These are phyloP conservation scores for Strix aluco DNA, from an alignment of 2,113 vertebrate species.

Conservation along the genomic window DNA sequence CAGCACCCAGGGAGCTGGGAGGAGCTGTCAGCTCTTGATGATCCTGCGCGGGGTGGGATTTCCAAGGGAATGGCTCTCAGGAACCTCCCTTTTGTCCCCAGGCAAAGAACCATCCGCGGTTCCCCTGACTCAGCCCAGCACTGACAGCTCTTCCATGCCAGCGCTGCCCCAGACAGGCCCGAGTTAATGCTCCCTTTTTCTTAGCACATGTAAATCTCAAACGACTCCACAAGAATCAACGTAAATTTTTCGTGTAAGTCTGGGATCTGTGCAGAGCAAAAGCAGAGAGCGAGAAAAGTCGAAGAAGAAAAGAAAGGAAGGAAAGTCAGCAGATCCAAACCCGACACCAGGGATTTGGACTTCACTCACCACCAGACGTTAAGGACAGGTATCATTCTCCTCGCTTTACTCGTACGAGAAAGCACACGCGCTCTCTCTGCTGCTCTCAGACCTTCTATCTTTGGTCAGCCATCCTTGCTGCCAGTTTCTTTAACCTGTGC, in stretches of 20 bases:
- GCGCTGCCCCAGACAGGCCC: not conserved
- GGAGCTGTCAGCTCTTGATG: not conserved
- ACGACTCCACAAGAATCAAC: not conserved
- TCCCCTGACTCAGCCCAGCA: not conserved
- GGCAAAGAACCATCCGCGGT: not conserved
- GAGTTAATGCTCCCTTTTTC: not conserved
- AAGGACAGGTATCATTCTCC: not conserved
- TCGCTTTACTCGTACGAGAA: not conserved
- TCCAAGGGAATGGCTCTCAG: not conserved
- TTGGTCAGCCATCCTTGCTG: not conserved
- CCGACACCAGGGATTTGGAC: not conserved
- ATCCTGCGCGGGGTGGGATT: not conserved
- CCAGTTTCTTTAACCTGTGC: not conserved
- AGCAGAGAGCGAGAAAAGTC: not conserved
- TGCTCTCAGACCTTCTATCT: not conserved
- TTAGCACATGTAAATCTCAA: not conserved
- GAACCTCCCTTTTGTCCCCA: not conserved
- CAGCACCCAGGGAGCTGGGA: not conserved
- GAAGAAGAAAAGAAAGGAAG: not conserved
- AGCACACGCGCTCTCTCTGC: not conserved
- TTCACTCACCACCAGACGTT: not conserved
- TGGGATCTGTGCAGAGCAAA: not conserved
- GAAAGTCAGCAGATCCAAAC: not conserved
- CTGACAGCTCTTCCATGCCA: not conserved
- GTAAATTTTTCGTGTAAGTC: rapidly evolving